Conservation (phyloP, 2,797 vertebrate species). For the Oryzias dopingdopingensis region DNA sequence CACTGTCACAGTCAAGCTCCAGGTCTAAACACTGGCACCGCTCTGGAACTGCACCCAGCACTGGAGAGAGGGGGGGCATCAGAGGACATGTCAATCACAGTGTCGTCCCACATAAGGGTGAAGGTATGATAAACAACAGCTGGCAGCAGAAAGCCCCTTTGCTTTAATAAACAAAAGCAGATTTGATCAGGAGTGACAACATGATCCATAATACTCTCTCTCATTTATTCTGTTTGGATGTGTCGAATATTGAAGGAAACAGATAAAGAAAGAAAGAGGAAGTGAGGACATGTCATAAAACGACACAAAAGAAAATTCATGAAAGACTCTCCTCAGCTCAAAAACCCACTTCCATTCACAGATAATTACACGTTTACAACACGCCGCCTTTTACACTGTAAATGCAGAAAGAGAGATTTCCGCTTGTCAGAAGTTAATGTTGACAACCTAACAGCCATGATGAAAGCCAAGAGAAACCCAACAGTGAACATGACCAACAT, state of each 20-base stretch:
- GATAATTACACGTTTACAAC: too few species aligned
- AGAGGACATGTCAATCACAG: constrained; percentile 12
- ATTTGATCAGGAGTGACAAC: neutral
- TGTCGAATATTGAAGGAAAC: neutral
- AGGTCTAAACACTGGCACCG: constrained; percentile 85
- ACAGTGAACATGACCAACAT: too few species aligned
- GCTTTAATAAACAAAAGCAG: neutral
- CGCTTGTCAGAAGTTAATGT: too few species aligned
- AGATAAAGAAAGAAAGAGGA: neutral
- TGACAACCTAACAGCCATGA: too few species aligned
- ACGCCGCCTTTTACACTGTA: too few species aligned
- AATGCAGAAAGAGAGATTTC: too few species aligned
- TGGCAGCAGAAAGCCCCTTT: constrained; percentile 6
- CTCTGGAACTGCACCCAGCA: constrained; percentile 80
- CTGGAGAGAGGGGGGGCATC: constrained; percentile 58
- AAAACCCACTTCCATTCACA: too few species aligned
- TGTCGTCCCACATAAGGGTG: neutral
- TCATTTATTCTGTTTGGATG: neutral
- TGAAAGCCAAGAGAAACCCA: too few species aligned
- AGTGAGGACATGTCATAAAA: constrained; percentile 2
- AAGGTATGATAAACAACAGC: neutral
- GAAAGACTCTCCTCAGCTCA: neutral
- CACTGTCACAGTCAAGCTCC: constrained; percentile 86
- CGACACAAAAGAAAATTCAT: neutral
- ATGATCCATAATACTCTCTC: constrained; percentile 9